phyloP scores from a whole-genome alignment of 2,113 vertebrate genomes.

The Salminus brasiliensis region DNA sequence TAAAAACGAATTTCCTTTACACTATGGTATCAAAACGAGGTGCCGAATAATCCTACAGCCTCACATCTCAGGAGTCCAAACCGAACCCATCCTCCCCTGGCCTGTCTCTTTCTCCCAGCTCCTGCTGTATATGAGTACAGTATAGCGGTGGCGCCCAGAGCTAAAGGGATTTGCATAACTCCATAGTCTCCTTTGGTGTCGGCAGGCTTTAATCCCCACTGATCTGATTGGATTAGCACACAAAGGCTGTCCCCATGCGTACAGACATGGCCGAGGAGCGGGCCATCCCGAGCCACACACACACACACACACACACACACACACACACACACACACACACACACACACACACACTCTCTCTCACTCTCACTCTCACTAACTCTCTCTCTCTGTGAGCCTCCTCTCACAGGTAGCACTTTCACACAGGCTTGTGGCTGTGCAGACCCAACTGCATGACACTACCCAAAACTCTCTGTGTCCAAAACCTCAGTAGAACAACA shows the following conservation, averaged over 20 bases:
- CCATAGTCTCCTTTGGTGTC: conserved; percentile 40
- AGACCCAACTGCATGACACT: too few relatives aligned
- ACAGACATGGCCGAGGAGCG: background rate
- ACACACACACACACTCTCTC: too few relatives aligned
- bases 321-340: too few relatives aligned
- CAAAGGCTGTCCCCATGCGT: conserved; percentile 29
- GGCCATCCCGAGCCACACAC: background rate
- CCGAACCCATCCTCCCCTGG: background rate
- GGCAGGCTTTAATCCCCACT: conserved; percentile 47
- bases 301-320: background rate
- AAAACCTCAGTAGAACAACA: too few relatives aligned
- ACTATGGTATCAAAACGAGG: background rate
- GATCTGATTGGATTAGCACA: conserved; percentile 63
- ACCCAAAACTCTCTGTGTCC: too few relatives aligned
- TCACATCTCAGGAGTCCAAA: background rate
- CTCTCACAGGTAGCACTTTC: too few relatives aligned
- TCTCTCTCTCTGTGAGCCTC: too few relatives aligned
- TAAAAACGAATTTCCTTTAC: too few relatives aligned
- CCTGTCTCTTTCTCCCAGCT: background rate
- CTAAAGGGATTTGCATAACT: conserved; percentile 57
- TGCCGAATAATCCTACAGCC: background rate
- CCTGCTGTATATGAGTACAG: background rate
- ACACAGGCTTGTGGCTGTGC: too few relatives aligned
- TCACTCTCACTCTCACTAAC: too few relatives aligned
- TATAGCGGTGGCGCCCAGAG: conserved; percentile 1